Evolutionary conservation across 92 coral and sea anemone species (phyloP).

Genomic region (Chrysogorgia sp.): DNA sequence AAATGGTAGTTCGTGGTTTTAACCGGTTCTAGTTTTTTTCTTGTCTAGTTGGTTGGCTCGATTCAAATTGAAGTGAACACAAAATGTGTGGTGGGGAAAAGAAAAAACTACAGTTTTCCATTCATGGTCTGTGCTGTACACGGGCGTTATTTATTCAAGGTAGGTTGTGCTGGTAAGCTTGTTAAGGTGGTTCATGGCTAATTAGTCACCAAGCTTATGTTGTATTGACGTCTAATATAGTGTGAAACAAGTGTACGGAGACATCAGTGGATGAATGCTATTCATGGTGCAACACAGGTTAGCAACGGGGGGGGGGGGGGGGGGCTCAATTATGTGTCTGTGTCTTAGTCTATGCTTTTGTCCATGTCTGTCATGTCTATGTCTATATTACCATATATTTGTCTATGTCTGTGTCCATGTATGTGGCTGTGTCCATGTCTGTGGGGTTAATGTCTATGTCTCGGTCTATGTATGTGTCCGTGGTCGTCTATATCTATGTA

Average conservation of each 20-base stretch:
- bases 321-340: neutral
- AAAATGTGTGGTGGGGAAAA: slow-evolving; percentile 70
- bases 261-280: slow-evolving; percentile 35
- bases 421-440: no score
- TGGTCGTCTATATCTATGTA: no score
- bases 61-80: slow-evolving; percentile 71
- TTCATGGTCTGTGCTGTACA: slow-evolving; percentile 71
- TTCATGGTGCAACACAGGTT: slow-evolving; percentile 14
- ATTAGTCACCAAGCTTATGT: no score
- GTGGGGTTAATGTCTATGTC: no score
- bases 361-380: no score
- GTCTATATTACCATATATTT: no score
- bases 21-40: neutral
- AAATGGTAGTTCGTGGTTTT: neutral
- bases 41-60: slow-evolving; percentile 76
- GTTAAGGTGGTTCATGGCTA: no score
- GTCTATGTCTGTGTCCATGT: no score
- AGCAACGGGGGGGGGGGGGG: neutral
- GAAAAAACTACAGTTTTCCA: slow-evolving; percentile 88
- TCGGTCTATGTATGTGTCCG: no score
- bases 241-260: slow-evolving; percentile 17
- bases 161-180: no score
- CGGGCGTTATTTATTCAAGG: slow-evolving; percentile 92
- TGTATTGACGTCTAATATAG: slow-evolving; percentile 4
- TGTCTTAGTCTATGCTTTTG: no score